Evolutionary conservation across 1,140 invertebrate species (phyloP), one percentile per base, ranked within the genome.

Genomic region (Eueides isabella): DNA sequence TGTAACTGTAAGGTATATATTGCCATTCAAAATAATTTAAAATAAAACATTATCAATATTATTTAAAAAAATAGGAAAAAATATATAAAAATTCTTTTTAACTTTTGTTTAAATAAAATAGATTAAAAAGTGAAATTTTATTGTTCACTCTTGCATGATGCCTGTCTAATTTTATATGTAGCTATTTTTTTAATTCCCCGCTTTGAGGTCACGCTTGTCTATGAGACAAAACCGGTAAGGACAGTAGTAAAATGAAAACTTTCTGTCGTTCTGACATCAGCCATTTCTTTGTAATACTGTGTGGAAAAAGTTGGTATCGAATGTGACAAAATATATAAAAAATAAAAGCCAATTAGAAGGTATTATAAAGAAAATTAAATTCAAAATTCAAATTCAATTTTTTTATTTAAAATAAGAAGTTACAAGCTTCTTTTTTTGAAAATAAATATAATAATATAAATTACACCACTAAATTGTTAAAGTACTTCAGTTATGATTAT

Each of bases 111-210:
- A 61, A 70, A 38, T 35, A 64, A 71, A 66, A 71, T 33, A 63
- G 67, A 76, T 74, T 74, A 76, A 76, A 77, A 67, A 68, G 71
- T 71, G 78, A 77, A 82, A 82, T 76, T 80, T 75, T 31, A 74
- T 88, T 85, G 85, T 68, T 86, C 76, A 63, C 67, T 92, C 67
- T 89, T 68, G 85, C 80, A 91, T 92, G 73, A 86, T 77, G 65
- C 65, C 72, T 67, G 75, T 75, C 84, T 88, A 84, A 88, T 88
- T 87, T 84, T 79, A 85, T 85, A 91, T 91, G 88, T 90, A 85
- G 86, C 84, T 88, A 89, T 90, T 90, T 90, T 48, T 85, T 84
- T 85, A 85, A 87, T 84, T 86, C 78, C 77, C 72, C 64, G 33
- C 86, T 65, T 87, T 82, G 85, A 82, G 88, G 89, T 89, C 85